These are phyloP conservation scores for Caenorhabditis tropicalis DNA, from an alignment of 1,140 invertebrate species.

Conservation along the genomic window DNA sequence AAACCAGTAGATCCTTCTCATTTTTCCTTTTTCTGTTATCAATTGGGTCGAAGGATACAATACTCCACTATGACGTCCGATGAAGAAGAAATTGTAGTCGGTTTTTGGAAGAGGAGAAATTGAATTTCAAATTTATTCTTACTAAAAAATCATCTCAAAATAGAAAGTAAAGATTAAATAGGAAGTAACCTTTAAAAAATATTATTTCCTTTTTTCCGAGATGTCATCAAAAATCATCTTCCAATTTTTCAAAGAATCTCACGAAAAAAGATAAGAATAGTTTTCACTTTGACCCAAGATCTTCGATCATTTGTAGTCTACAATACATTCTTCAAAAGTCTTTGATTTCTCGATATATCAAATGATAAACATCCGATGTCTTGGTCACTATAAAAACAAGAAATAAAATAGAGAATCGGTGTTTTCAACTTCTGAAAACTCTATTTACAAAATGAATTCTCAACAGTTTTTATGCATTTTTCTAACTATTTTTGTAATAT, in stretches of 20 bases:
- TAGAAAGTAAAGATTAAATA: too few species aligned
- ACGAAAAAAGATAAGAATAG: not conserved
- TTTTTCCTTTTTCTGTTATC: too few species aligned
- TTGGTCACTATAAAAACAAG: not conserved
- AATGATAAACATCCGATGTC: not conserved
- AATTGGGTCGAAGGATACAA: not conserved
- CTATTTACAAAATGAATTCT: not conserved
- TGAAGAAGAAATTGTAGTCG: not conserved
- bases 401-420: not conserved
- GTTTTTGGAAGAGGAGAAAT: too few species aligned
- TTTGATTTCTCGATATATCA: not conserved
- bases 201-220: too few species aligned
- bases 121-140: too few species aligned
- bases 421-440: not conserved
- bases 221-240: not conserved
- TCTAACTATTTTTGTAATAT: not conserved
- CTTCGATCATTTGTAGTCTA: conserved; percentile 19
- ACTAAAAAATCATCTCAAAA: too few species aligned
- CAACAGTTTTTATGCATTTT: not conserved
- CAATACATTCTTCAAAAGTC: not conserved
- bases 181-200: too few species aligned
- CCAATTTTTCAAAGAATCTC: not conserved
- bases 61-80: not conserved
- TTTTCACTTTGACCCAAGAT: not conserved
- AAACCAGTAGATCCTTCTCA: not conserved